Percentiles rank a stretch among this genome's conserved stretches.
phyloP scores from a whole-genome alignment of 2,888 invertebrate species.

The Campopleginae sp. region DNA sequence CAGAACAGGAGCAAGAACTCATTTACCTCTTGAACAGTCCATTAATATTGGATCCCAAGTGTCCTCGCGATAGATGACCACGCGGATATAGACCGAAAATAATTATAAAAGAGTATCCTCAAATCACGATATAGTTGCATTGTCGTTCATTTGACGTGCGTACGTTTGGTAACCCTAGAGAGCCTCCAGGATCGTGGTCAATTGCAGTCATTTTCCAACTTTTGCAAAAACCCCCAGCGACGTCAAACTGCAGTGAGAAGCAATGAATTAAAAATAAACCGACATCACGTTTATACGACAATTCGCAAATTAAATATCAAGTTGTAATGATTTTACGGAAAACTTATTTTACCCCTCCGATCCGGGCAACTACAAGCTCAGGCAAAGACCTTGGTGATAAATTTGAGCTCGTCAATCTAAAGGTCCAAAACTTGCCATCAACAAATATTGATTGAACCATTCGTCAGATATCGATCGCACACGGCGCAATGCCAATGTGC shows the following conservation, averaged over 20 bases:
- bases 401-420: conserved; percentile 9
- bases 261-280: neutral
- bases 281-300: neutral
- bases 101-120: conserved; percentile 54
- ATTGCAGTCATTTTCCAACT: conserved; percentile 37
- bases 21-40: conserved; percentile 1
- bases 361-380: neutral
- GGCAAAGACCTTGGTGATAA: too few species aligned
- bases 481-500: conserved; percentile 2
- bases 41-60: conserved; percentile 47
- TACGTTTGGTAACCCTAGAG: conserved; percentile 24
- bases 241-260: neutral
- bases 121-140: conserved; percentile 30
- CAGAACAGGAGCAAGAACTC: conserved; percentile 19
- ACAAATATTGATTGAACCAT: conserved; percentile 22
- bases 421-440: neutral
- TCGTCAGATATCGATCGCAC: neutral
- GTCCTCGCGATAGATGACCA: conserved; percentile 22
- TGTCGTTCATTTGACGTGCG: conserved; percentile 33
- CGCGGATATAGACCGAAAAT: conserved; percentile 29
- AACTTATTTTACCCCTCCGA: neutral
- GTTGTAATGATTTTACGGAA: neutral
- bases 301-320: neutral
- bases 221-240: neutral
- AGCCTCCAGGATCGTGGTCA: conserved; percentile 22